phyloP scores from a whole-genome alignment of 2,797 vertebrate species.

The Tachyglossus aculeatus region DNA sequence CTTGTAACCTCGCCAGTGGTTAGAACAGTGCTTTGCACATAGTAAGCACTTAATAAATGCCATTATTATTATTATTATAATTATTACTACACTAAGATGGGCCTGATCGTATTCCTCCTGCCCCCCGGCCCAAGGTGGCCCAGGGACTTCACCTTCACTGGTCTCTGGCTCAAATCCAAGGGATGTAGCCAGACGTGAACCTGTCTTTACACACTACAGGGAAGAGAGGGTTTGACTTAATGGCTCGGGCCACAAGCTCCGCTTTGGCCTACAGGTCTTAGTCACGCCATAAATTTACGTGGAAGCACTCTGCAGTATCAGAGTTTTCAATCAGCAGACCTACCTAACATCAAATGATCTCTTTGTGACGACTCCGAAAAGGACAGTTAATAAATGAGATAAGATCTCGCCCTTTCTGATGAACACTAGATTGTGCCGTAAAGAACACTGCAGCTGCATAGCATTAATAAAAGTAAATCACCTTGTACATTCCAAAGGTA shows the following conservation, averaged over 20 bases:
- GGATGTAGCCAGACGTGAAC: neutral
- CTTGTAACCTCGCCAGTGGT: too few species aligned
- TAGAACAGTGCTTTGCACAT: too few species aligned
- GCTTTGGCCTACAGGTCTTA: slow-evolving; percentile 13
- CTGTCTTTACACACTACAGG: too few species aligned
- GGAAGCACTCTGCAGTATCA: slow-evolving; percentile 21
- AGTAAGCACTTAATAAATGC: too few species aligned
- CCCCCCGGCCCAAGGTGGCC: too few species aligned
- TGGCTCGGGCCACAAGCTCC: slow-evolving; percentile 16
- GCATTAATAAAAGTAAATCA: slow-evolving; percentile 47
- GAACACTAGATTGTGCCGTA: slow-evolving; percentile 56
- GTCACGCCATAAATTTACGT: slow-evolving; percentile 24
- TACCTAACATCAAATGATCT: slow-evolving; percentile 52
- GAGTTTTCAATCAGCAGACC: slow-evolving; percentile 9
- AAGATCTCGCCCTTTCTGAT: slow-evolving; percentile 62
- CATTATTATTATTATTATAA: too few species aligned
- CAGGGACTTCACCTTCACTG: too few species aligned
- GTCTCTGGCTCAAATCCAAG: neutral
- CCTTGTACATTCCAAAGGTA: slow-evolving; percentile 24
- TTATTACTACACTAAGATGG: too few species aligned
- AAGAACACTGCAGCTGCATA: slow-evolving; percentile 56
- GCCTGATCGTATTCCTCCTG: too few species aligned
- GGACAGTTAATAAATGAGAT: slow-evolving; percentile 64
- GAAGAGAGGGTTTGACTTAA: neutral
- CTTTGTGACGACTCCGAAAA: slow-evolving; percentile 45